phyloP scores from a whole-genome alignment of 1,140 invertebrate species.

The Scaptodrosophila lebanonensis region DNA sequence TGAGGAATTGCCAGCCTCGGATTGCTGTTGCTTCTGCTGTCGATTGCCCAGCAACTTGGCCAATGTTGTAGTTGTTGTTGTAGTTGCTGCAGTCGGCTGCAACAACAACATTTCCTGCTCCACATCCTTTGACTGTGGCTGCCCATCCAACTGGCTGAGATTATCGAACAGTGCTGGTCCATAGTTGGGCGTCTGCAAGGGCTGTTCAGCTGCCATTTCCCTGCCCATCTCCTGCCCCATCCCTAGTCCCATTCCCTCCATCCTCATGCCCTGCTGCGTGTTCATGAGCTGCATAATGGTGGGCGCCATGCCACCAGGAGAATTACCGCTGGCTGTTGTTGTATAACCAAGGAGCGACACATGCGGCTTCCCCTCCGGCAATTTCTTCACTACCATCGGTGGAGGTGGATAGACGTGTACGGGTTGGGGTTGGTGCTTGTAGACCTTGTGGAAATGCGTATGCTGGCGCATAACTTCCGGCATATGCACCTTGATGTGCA shows the following conservation, averaged over 20 bases:
- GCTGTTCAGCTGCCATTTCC: constrained; percentile 23
- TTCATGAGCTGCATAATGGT: constrained; percentile 53
- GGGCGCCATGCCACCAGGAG: constrained; percentile 38
- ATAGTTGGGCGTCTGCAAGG: constrained; percentile 45
- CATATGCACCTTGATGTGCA: constrained; percentile 70
- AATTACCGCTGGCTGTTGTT: constrained; percentile 45
- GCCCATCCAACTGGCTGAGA: constrained; percentile 29
- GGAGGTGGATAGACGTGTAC: constrained; percentile 3
- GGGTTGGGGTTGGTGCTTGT: constrained; percentile 36
- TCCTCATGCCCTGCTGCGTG: constrained; percentile 31
- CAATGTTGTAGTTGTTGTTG: constrained; percentile 17
- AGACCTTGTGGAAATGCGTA: constrained; percentile 61
- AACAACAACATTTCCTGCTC: too few relatives aligned
- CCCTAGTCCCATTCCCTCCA: too few relatives aligned
- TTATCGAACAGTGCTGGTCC: constrained; percentile 50
- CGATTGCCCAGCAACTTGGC: constrained; percentile 11
- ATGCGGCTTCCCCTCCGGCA: constrained; percentile 40
- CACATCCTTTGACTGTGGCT: background rate
- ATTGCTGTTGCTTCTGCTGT: constrained; percentile 3
- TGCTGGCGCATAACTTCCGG: constrained; percentile 62
- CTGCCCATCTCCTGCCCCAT: too few relatives aligned
- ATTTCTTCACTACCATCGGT: background rate
- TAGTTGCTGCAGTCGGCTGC: constrained; percentile 4
- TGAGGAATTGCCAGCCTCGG: constrained; percentile 1
- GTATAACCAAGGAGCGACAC: constrained; percentile 61